Conservation (phyloP, 2,888 invertebrate genomes). For the Acrobeloides nanus region DNA sequence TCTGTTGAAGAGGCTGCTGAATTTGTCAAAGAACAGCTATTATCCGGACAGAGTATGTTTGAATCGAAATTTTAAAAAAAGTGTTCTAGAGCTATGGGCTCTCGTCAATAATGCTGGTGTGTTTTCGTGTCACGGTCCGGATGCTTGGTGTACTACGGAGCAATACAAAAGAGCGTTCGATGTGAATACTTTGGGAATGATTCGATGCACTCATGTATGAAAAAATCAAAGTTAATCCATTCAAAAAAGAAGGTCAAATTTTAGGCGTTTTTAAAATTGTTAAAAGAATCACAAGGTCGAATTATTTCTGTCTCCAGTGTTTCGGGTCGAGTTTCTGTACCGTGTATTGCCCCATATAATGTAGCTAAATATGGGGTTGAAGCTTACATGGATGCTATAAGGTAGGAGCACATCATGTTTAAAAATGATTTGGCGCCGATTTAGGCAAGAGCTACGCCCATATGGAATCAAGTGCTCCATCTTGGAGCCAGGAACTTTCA, state of each 20-base stretch:
- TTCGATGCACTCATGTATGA: conserved; percentile 36
- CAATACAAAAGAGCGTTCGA: conserved; percentile 64
- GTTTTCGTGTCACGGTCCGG: conserved; percentile 71
- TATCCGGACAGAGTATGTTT: conserved; percentile 4
- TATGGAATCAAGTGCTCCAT: conserved; percentile 29
- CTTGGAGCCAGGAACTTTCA: conserved; percentile 42
- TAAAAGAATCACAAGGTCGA: conserved; percentile 52
- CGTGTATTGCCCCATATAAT: conserved; percentile 35
- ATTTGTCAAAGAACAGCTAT: conserved; percentile 54
- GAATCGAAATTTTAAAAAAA: no score
- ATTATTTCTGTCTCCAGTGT: conserved; percentile 55
- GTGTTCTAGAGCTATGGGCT: conserved; percentile 62
- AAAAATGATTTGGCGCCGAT: conserved; percentile 4
- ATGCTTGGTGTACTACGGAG: conserved; percentile 77
- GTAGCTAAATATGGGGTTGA: conserved; percentile 43
- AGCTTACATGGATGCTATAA: conserved; percentile 39
- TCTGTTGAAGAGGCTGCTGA: conserved; percentile 71
- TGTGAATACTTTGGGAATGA: conserved; percentile 71
- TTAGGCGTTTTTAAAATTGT: conserved; percentile 33
- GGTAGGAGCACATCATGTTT: conserved; percentile 27
- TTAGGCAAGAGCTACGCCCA: conserved; percentile 4
- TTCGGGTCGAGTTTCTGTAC: conserved; percentile 53
- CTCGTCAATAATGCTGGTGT: conserved; percentile 82
- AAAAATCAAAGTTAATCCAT: no score
- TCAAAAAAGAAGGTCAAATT: no score